phyloP scores from a whole-genome alignment of 2,888 invertebrate genomes.

The Alitta virens region DNA sequence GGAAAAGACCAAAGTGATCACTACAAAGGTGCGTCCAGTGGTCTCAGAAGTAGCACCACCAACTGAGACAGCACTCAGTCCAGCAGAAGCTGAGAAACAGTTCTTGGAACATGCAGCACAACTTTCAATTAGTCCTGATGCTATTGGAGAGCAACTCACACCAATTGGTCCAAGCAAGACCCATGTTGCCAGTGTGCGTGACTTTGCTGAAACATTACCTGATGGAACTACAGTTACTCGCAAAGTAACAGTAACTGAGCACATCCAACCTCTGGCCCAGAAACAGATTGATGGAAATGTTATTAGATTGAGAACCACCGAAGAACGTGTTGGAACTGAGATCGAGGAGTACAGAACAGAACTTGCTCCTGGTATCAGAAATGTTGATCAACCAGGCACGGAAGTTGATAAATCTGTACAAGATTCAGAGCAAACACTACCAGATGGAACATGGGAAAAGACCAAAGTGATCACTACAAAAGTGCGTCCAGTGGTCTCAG shows the following conservation, averaged over 20 bases:
- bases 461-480: constrained; percentile 10
- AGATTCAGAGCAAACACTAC: constrained; percentile 11
- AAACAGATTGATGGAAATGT: constrained; percentile 4
- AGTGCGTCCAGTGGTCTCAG: constrained; percentile 24
- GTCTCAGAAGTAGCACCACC: not conserved
- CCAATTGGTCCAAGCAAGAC: not conserved
- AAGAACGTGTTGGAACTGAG: constrained; percentile 13
- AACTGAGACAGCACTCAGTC: not conserved
- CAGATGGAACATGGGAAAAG: constrained; percentile 14
- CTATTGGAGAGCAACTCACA: too few species aligned
- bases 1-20: constrained; percentile 12
- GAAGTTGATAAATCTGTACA: not conserved
- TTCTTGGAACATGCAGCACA: not conserved
- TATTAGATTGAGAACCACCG: constrained; percentile 2
- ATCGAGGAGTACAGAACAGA: constrained; percentile 16
- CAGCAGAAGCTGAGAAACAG: not conserved
- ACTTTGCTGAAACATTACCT: constrained; percentile 34
- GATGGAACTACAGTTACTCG: constrained; percentile 40
- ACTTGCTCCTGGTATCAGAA: constrained; percentile 12
- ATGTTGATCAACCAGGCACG: constrained; percentile 2
- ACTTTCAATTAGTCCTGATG: constrained; percentile 20
- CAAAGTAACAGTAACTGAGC: constrained; percentile 29
- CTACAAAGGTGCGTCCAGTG: constrained; percentile 17
- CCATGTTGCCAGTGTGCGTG: constrained; percentile 1
- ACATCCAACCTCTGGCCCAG: constrained; percentile 7